A percentile compares a stretch with the other conserved stretches of the same genome.
Evolutionary conservation across 2,113 vertebrate species (phyloP).

Genomic region (Percopsis transmontana): DNA sequence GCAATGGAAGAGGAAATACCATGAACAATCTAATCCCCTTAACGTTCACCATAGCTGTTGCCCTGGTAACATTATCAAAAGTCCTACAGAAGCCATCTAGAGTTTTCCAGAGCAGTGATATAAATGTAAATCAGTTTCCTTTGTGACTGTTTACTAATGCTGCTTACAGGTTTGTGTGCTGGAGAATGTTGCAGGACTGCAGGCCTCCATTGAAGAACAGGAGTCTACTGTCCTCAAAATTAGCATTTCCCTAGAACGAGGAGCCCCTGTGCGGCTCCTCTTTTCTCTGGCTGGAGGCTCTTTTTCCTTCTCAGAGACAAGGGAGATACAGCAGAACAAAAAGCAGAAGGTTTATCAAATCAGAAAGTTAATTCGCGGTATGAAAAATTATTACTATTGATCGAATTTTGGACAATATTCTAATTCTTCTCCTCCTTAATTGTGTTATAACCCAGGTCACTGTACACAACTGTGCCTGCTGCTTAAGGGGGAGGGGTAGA

Average conservation of each 20-base stretch:
- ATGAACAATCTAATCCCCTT: background rate
- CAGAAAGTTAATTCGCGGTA: conserved; percentile 38
- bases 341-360: conserved; percentile 57
- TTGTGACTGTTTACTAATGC: background rate
- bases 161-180: conserved; percentile 73
- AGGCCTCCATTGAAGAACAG: conserved; percentile 59
- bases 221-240: conserved; percentile 66
- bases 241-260: conserved; percentile 76
- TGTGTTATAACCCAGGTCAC: too few species aligned
- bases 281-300: conserved; percentile 76
- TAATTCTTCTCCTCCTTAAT: too few species aligned
- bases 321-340: conserved; percentile 35
- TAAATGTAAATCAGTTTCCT: background rate
- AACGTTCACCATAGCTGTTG: background rate
- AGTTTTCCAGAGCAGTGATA: background rate
- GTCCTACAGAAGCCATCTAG: background rate
- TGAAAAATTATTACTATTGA: background rate
- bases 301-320: conserved; percentile 62
- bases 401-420: too few species aligned
- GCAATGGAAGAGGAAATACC: too few species aligned
- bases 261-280: conserved; percentile 75
- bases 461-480: too few species aligned
- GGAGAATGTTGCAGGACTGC: conserved; percentile 79
- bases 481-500: too few species aligned
- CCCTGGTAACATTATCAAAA: background rate